Percentiles rank a stretch among this genome's conserved stretches.
Conservation (phyloP, 53 echinoderm and acorn worm genomes). For the Astropecten irregularis region DNA sequence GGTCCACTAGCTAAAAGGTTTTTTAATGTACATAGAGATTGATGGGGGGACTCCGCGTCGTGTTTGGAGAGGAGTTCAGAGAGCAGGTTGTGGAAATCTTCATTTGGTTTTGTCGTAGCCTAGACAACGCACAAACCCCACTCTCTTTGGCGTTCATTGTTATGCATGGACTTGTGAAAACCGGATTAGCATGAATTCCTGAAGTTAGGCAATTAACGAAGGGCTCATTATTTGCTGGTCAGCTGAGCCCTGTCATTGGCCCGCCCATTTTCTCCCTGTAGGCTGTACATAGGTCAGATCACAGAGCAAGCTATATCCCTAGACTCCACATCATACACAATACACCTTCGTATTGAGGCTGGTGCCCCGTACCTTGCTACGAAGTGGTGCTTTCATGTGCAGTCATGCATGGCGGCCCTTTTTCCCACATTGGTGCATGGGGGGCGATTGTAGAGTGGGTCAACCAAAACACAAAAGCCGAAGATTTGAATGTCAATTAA, state of each 20-base stretch:
- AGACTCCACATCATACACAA: too few species aligned
- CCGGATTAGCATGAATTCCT: background rate
- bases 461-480: conserved; percentile 24
- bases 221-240: conserved; percentile 21
- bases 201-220: background rate
- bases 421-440: background rate
- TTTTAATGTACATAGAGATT: too few species aligned
- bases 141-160: background rate
- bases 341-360: background rate
- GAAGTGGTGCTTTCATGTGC: background rate
- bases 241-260: background rate
- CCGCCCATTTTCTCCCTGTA: background rate
- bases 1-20: too few species aligned
- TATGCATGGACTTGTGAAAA: background rate
- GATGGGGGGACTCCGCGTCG: too few species aligned
- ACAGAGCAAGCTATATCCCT: background rate
- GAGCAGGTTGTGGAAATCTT: too few species aligned
- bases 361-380: background rate
- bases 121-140: background rate
- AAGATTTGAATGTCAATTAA: conserved; percentile 43
- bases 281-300: background rate
- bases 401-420: conserved; percentile 12
- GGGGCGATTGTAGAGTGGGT: conserved; percentile 2
- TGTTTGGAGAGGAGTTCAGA: too few species aligned
- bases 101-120: background rate